These are phyloP conservation scores for Gnatocerus cornutus DNA, from an alignment of 2,888 invertebrate species.

Conservation along the genomic window DNA sequence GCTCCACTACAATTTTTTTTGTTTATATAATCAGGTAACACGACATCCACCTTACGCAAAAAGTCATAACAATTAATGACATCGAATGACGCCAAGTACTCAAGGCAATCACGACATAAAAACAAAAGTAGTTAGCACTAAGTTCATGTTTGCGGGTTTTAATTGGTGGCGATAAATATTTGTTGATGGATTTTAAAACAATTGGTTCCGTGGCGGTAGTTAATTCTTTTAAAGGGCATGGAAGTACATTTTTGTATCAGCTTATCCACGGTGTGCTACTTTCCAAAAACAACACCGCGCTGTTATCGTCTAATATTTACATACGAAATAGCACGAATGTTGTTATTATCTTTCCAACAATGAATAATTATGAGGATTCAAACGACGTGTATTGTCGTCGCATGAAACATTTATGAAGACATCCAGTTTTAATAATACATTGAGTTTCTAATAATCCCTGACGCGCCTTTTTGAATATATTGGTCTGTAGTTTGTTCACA, in stretches of 20 bases:
- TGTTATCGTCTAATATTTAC: slow-evolving; percentile 42
- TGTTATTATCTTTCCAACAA: slow-evolving; percentile 40
- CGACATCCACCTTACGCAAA: slow-evolving; percentile 16
- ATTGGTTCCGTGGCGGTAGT: too few species aligned
- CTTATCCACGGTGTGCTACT: not conserved
- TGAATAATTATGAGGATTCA: slow-evolving; percentile 45
- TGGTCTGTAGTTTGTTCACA: not conserved
- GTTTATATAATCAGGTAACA: slow-evolving; percentile 19
- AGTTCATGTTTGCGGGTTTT: slow-evolving; percentile 5
- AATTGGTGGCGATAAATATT: not conserved
- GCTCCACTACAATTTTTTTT: slow-evolving; percentile 23
- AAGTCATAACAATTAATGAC: slow-evolving; percentile 34
- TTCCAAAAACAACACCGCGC: slow-evolving; percentile 15
- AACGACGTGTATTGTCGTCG: slow-evolving; percentile 30
- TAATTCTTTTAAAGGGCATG: too few species aligned
- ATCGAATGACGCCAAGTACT: slow-evolving; percentile 34
- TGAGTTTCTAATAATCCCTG: slow-evolving; percentile 28
- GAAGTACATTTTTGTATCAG: not conserved
- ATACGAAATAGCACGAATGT: slow-evolving; percentile 40
- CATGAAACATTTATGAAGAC: slow-evolving; percentile 47
- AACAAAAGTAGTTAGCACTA: slow-evolving; percentile 7
- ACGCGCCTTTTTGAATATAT: slow-evolving; percentile 17
- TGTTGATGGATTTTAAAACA: too few species aligned
- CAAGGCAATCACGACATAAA: slow-evolving; percentile 40
- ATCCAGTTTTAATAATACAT: slow-evolving; percentile 36